Conservation (phyloP, 2,113 vertebrate genomes). For the Eudorcas thomsonii region DNA sequence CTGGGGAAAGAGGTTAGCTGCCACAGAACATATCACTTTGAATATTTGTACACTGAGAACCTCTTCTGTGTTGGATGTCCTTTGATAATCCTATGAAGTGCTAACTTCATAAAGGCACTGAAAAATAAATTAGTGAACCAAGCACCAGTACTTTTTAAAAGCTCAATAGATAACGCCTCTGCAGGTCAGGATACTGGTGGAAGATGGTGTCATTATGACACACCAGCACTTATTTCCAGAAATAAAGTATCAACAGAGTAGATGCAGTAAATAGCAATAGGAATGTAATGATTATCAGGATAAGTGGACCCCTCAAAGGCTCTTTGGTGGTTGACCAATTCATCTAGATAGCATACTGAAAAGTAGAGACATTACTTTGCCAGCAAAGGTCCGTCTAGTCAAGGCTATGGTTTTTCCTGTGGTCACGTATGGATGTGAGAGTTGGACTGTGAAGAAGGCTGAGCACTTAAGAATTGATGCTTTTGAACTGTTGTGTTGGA, state of each 20-base stretch:
- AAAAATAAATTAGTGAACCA: not conserved
- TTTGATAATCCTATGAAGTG: not conserved
- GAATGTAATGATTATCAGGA: not conserved
- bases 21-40: not conserved
- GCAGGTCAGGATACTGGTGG: not conserved
- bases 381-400: too few relatives aligned
- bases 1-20: not conserved
- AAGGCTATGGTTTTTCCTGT: too few relatives aligned
- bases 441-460: too few relatives aligned
- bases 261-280: not conserved
- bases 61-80: not conserved
- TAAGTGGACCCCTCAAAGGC: not conserved
- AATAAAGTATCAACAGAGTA: not conserved
- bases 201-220: not conserved
- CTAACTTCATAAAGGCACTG: not conserved
- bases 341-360: not conserved
- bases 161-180: not conserved
- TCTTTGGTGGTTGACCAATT: not conserved
- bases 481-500: too few relatives aligned
- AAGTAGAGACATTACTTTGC: too few relatives aligned
- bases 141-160: not conserved
- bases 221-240: not conserved
- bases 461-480: too few relatives aligned
- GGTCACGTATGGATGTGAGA: too few relatives aligned
- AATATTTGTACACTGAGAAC: not conserved